Evolutionary conservation across 1,140 invertebrate genomes (phyloP).

Genomic region (Coelopa frigida): DNA sequence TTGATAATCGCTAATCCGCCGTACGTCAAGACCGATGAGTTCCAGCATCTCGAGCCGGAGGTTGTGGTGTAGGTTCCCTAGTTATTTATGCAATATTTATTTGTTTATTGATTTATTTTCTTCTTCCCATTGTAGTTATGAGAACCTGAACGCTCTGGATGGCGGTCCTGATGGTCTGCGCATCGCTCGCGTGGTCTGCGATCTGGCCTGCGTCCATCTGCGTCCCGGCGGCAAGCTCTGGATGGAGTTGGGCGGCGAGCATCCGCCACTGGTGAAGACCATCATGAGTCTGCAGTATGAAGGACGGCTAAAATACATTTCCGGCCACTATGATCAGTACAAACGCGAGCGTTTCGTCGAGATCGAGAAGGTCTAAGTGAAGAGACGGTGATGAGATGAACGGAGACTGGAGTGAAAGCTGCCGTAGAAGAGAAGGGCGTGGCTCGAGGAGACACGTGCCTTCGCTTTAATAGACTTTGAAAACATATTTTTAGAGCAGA

Average conservation of each 20-base stretch:
- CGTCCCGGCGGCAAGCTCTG: conserved; percentile 49
- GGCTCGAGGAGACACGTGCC: too few species aligned
- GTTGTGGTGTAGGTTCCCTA: conserved; percentile 51
- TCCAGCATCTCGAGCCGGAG: conserved; percentile 52
- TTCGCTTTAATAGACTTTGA: too few species aligned
- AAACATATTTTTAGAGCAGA: too few species aligned
- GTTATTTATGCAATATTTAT: background rate
- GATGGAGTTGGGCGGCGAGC: conserved; percentile 53
- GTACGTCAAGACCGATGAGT: conserved; percentile 52
- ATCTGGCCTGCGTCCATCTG: conserved; percentile 47
- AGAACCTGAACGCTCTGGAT: conserved; percentile 56
- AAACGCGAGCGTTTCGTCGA: conserved; percentile 54
- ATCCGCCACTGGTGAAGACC: conserved; percentile 49
- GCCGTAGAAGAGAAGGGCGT: too few species aligned
- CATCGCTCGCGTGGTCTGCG: conserved; percentile 51
- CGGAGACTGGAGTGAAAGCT: too few species aligned
- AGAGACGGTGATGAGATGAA: too few species aligned
- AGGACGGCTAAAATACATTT: conserved; percentile 44
- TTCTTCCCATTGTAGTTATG: conserved; percentile 49
- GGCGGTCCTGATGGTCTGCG: conserved; percentile 56
- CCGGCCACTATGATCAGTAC: conserved; percentile 52
- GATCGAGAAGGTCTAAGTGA: conserved; percentile 46
- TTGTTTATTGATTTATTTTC: conserved; percentile 3
- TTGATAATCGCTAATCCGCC: conserved; percentile 61
- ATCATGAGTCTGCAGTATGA: conserved; percentile 46